Evolutionary conservation across 2,113 vertebrate species (phyloP).

Genomic region (Neogale vison): DNA sequence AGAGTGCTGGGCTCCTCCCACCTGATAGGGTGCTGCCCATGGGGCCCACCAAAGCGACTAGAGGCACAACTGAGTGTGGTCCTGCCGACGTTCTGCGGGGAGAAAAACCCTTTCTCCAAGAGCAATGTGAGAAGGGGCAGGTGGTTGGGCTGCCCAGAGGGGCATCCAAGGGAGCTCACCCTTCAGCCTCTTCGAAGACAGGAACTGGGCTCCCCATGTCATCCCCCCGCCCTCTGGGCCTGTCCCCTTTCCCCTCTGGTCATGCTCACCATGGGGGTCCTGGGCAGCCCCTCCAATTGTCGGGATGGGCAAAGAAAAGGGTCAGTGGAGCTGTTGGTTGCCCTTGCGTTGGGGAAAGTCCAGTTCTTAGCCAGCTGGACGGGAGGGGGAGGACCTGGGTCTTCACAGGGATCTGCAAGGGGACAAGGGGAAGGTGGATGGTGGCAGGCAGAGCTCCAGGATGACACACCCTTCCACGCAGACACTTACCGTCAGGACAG

Average conservation of each 20-base stretch:
- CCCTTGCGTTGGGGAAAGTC: slow-evolving; percentile 93
- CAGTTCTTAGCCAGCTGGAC: slow-evolving; percentile 89
- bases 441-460: background rate
- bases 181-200: background rate
- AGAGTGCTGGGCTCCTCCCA: background rate
- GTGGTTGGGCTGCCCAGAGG: background rate
- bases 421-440: background rate
- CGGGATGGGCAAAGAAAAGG: slow-evolving; percentile 88
- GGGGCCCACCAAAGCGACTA: background rate
- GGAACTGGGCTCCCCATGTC: background rate
- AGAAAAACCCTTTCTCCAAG: background rate
- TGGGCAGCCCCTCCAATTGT: slow-evolving; percentile 87
- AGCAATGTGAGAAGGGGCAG: background rate
- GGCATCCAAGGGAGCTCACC: background rate
- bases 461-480: fast-evolving
- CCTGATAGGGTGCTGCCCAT: background rate
- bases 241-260: background rate
- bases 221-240: background rate
- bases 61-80: background rate
- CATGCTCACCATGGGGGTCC: slow-evolving; percentile 80
- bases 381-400: slow-evolving; percentile 62
- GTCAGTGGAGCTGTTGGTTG: slow-evolving; percentile 83
- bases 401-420: slow-evolving; percentile 75
- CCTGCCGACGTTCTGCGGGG: background rate
- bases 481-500: slow-evolving; percentile 79